Percentiles rank a stretch among this genome's conserved stretches.
These are phyloP conservation scores for Microcebus ravelobensis DNA, from an alignment of 2,113 vertebrate genomes.

Conservation along the genomic window DNA sequence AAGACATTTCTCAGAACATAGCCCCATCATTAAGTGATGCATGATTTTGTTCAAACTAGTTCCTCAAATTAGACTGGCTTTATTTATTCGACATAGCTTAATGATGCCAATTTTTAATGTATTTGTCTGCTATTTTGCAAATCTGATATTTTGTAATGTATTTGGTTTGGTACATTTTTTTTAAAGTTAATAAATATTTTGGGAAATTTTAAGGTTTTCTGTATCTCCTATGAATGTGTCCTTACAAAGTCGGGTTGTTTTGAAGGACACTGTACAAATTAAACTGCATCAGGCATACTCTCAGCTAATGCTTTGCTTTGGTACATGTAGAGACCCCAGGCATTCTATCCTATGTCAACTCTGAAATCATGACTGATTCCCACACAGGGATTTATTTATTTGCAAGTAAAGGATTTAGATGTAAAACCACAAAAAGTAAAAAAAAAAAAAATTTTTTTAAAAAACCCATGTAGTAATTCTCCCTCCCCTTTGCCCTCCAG, in stretches of 20 bases:
- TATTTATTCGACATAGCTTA: background rate
- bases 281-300: background rate
- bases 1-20: background rate
- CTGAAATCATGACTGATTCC: background rate
- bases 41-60: background rate
- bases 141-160: background rate
- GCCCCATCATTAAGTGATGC: background rate
- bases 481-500: background rate
- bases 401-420: constrained; percentile 31
- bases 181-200: background rate
- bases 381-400: background rate
- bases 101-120: background rate
- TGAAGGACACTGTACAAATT: background rate
- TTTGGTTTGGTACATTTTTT: background rate
- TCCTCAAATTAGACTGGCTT: background rate
- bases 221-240: background rate
- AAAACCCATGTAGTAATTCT: background rate
- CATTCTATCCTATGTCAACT: background rate
- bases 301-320: background rate
- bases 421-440: background rate
- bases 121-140: background rate
- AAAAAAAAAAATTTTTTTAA: background rate
- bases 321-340: background rate
- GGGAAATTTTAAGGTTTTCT: constrained; percentile 11
- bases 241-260: background rate